Base-by-base conservation (phyloP, 2,797 vertebrate species). In the Acanthornis magna region DNA sequence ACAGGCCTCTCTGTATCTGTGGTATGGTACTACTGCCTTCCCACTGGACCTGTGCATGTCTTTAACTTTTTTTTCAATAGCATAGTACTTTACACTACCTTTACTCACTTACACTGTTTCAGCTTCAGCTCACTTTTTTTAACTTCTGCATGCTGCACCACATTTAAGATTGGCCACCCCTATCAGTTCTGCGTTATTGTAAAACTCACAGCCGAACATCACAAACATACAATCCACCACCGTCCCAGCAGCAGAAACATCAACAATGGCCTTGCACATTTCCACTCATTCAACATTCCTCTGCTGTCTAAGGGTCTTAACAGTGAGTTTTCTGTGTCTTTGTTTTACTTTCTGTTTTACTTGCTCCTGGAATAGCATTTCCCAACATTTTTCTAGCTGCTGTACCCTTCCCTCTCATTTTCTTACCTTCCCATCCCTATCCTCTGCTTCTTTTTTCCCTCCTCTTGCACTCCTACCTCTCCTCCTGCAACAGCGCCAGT, bases 201-300 rank as follows among this genome's bases (percentile, higher is more conserved):
- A 83, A 72, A 95, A 84, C 53, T 60, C 51, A 14, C 26, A 72
- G 71, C 32, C 67, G 57, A 91, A 40, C 83, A 73, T n/a, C 30
- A 50, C 22, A 75, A 83, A 70, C 27, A 34, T 2, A 13, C 13
- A 45, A 86, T 45, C 73, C 20, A 54, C 43, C 50, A 62, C 36
- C 3, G 0, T 71, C 26, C 30, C 7, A 74, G 53, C 38, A 71
- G 84, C 34, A 83, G 54, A 80, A 66, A 25, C 51, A 85, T 32
- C 78, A 92, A 65, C 85, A 74, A 65, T 15, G 29, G 65, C 75
- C 61, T 63, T 65, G 65, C 57, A 16, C 57, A 16, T 19, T 92
- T 94, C 86, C 84, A 51, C 86, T 88, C 72, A 47, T 77, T 85
- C 84, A 89, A 73, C 91, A 85, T 75, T 85, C 62, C 58, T 92